Base-by-base conservation (phyloP, 2,888 invertebrate species). In the Drosophila cyrtoloma region DNA sequence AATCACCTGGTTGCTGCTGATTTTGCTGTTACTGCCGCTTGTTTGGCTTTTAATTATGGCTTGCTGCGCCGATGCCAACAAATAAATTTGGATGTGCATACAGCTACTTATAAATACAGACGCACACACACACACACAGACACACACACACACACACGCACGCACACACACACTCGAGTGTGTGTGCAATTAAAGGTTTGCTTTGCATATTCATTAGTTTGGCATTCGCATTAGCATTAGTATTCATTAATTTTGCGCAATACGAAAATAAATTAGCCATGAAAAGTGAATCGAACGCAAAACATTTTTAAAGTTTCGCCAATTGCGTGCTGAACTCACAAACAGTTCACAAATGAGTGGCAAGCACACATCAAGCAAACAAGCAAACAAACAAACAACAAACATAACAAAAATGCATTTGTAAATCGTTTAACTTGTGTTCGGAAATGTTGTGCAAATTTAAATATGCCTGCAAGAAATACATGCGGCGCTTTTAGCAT, bases 211-310 rank as follows among this genome's bases (percentile, higher is more conserved):
- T 86, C 89, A 89, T 47, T 47, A 47, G 47, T 47, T 47, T 85
- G 87, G 89, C 78, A 83, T 73, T 82, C 82, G 60, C 64, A 71
- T 84, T 79, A 83, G 67, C 64, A 72, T 84, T 79, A 86, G 84
- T 83, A 83, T 80, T 79, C 86, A 89, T 88, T 88, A 83, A 83
- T 85, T 86, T 89, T 85, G 89, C 81, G 82, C 87, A 89, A 85
- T 87, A 77, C 81, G 84, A 89, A 89, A 86, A 84, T 87, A 89
- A 87, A 87, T 87, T 87, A 89, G 81, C 81, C 87, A 87, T 89
- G 89, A 89, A 89, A 87, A 86, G 87, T 86, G 89, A 87, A 89
- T 86, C 86, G 81, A 86, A 73, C 84, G 84, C 86, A 84, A 83
- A 87, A 78, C 77, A 81, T 78, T 82, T 47, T 86, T 33, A 69